Percentiles rank a stretch among this genome's conserved stretches.
Evolutionary conservation across 2,888 invertebrate genomes (phyloP).

Genomic region (Lasioglossum leucozonium): DNA sequence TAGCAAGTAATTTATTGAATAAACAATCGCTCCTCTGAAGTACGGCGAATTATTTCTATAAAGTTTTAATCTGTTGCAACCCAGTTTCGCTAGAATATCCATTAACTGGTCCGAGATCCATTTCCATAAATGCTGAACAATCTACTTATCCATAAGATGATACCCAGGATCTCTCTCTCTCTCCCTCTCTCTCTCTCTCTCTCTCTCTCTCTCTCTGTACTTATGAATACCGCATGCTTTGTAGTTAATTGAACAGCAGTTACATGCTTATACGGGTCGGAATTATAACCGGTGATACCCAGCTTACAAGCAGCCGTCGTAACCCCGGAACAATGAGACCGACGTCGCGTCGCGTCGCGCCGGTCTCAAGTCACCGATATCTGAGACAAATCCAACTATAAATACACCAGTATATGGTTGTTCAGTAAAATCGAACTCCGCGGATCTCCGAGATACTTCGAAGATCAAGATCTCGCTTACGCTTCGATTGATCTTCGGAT

Average conservation of each 20-base stretch:
- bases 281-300: conserved; percentile 45
- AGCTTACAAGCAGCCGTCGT: conserved; percentile 49
- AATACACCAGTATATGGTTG: conserved; percentile 42
- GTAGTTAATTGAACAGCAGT: conserved; percentile 47
- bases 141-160: conserved; percentile 5
- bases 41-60: neutral
- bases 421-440: conserved; percentile 29
- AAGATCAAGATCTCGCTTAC: conserved; percentile 24
- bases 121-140: conserved; percentile 10
- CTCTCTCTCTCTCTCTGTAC: neutral
- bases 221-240: conserved; percentile 17
- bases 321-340: conserved; percentile 21
- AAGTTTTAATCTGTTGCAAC: neutral
- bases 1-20: neutral
- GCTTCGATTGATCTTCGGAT: neutral
- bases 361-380: conserved; percentile 44
- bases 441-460: conserved; percentile 14
- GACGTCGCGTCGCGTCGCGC: conserved; percentile 11
- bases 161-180: neutral
- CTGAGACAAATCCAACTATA: conserved; percentile 52
- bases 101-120: neutral
- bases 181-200: too few relatives aligned
- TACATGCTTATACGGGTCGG: conserved; percentile 33
- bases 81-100: neutral
- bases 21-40: neutral